A percentile compares a stretch with the other conserved stretches of the same genome.
Conservation (phyloP, 2,888 invertebrate genomes). For the Ophion obscuratus region DNA sequence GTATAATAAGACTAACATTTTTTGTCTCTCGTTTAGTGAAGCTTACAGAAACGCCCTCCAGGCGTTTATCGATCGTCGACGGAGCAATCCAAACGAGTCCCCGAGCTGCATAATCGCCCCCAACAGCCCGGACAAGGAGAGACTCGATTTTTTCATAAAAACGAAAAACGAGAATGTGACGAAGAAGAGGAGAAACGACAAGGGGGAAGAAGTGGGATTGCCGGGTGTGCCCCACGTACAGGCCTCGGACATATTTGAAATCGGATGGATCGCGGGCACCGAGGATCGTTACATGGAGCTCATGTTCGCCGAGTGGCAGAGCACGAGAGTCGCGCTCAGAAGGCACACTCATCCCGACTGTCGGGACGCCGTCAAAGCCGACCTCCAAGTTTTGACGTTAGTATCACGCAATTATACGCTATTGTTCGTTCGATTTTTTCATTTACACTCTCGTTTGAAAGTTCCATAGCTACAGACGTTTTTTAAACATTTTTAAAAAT, state of each 20-base stretch:
- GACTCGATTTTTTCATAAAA: constrained; percentile 68
- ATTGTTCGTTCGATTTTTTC: background rate
- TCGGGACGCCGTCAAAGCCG: constrained; percentile 74
- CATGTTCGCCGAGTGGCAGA: constrained; percentile 79
- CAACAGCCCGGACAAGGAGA: constrained; percentile 71
- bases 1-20: background rate
- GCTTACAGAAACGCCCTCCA: constrained; percentile 78
- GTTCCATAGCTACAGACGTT: background rate
- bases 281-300: constrained; percentile 78
- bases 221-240: constrained; percentile 71
- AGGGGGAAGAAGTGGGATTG: background rate
- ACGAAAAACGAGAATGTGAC: constrained; percentile 68
- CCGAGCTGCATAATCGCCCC: constrained; percentile 50
- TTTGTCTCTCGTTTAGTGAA: constrained; percentile 73
- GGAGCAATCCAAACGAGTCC: constrained; percentile 62
- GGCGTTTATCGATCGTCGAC: constrained; percentile 78
- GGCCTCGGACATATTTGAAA: constrained; percentile 77
- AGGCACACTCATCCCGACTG: constrained; percentile 76
- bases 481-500: background rate
- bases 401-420: constrained; percentile 9
- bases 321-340: constrained; percentile 76
- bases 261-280: constrained; percentile 78
- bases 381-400: constrained; percentile 77
- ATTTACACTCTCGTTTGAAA: background rate
- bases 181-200: constrained; percentile 64